These are phyloP conservation scores for Sorex maritimensis DNA, from an alignment of 2,797 vertebrate species.

Conservation along the genomic window DNA sequence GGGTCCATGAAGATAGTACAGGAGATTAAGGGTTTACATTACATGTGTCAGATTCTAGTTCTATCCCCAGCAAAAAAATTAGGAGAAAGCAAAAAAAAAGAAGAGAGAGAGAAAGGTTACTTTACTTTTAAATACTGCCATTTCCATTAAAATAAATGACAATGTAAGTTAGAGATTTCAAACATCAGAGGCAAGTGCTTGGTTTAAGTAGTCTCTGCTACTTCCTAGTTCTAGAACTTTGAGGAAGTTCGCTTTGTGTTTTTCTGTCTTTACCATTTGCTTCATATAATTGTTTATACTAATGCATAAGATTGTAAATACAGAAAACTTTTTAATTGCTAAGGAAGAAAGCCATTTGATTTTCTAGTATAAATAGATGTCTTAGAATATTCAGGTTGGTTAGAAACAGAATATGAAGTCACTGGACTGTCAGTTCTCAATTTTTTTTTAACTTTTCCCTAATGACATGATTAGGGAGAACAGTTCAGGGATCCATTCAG, in stretches of 20 bases:
- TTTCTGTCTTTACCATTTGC: not conserved
- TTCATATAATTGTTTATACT: not conserved
- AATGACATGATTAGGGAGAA: too few relatives aligned
- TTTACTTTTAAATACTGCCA: not conserved
- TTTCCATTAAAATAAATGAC: slow-evolving; percentile 6
- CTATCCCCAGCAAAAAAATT: too few relatives aligned
- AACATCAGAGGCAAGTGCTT: not conserved
- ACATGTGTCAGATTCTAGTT: too few relatives aligned
- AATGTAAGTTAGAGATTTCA: not conserved
- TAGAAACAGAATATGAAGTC: not conserved
- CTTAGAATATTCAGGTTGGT: not conserved
- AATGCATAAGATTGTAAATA: not conserved
- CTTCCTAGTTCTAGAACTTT: not conserved
- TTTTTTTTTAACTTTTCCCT: not conserved
- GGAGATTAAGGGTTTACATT: too few relatives aligned
- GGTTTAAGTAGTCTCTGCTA: not conserved
- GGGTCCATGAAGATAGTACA: not conserved
- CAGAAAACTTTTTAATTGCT: not conserved
- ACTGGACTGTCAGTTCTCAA: not conserved
- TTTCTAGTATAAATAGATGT: not conserved
- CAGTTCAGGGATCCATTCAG: too few relatives aligned
- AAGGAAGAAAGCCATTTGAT: slow-evolving; percentile 26
- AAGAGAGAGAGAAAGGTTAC: not conserved
- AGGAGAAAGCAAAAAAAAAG: not conserved
- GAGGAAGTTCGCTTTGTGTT: not conserved